Percentiles rank a stretch among this genome's conserved stretches.
Evolutionary conservation across 2,797 vertebrate genomes (phyloP).

Genomic region (Ctenopoma kingsleyae): DNA sequence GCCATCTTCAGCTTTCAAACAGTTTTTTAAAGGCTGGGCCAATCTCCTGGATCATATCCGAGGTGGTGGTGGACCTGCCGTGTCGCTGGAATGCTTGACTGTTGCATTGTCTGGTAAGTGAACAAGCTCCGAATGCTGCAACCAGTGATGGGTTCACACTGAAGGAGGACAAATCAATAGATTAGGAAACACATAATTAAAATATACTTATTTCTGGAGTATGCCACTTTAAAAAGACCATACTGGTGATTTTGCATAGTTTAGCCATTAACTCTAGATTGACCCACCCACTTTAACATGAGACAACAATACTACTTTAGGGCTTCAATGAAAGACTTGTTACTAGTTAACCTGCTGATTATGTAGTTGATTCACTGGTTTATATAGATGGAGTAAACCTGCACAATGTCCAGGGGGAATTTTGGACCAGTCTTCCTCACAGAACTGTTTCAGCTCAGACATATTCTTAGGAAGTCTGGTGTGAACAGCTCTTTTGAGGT

Average conservation of each 20-base stretch:
- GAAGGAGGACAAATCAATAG: background rate
- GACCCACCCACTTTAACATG: background rate
- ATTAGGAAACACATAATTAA: background rate
- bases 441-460: no score
- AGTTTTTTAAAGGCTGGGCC: conserved; percentile 92
- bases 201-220: background rate
- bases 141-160: conserved; percentile 93
- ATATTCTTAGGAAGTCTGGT: no score
- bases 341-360: background rate
- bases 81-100: conserved; percentile 93
- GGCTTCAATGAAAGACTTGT: background rate
- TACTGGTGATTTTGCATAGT: background rate
- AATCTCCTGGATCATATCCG: conserved; percentile 96
- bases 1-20: conserved; percentile 90
- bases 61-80: conserved; percentile 92
- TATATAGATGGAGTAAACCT: no score
- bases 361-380: background rate
- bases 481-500: no score
- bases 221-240: background rate
- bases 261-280: background rate
- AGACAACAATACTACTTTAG: background rate
- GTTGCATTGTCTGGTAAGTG: conserved; percentile 94
- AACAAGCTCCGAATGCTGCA: conserved; percentile 93
- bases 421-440: no score
- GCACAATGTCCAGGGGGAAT: no score